Evolutionary conservation across 2,797 vertebrate genomes (phyloP).

Genomic region (Serranus cabrilla): DNA sequence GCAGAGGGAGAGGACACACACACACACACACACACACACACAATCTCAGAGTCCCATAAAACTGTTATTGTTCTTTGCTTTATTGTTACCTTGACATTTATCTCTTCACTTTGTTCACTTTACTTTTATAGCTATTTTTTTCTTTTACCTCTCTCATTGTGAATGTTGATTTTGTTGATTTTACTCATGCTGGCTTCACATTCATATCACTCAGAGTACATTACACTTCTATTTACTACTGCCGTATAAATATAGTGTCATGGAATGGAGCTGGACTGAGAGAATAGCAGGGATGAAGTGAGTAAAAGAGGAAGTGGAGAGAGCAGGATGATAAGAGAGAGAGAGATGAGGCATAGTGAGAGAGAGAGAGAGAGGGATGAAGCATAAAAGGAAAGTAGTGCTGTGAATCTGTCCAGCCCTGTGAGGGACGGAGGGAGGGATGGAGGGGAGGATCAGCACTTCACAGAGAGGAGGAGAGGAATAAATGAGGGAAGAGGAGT

Average conservation of each 20-base stretch:
- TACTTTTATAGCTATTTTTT: slow-evolving; percentile 15
- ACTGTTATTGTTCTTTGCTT: slow-evolving; percentile 41
- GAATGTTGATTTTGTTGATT: slow-evolving; percentile 6
- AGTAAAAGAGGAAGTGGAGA: neutral
- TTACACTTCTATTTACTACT: slow-evolving; percentile 14
- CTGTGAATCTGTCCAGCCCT: neutral
- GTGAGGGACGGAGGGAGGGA: neutral
- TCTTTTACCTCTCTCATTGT: neutral
- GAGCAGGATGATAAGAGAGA: slow-evolving; percentile 1
- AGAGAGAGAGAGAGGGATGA: slow-evolving; percentile 4
- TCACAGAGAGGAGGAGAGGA: neutral
- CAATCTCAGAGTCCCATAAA: slow-evolving; percentile 15
- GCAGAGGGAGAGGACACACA: slow-evolving; percentile 20
- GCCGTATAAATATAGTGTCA: neutral
- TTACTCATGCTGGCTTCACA: neutral
- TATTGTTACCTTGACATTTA: slow-evolving; percentile 55
- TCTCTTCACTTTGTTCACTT: slow-evolving; percentile 41
- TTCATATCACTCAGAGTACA: neutral
- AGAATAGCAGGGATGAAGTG: neutral
- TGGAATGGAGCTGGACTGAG: neutral
- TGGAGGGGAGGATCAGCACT: slow-evolving; percentile 2
- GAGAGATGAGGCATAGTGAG: neutral
- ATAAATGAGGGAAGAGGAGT: neutral
- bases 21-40: neutral
- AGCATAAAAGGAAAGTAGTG: slow-evolving; percentile 4